Evolutionary conservation across 2,888 invertebrate genomes (phyloP).

Genomic region (Tinea trinotella): DNA sequence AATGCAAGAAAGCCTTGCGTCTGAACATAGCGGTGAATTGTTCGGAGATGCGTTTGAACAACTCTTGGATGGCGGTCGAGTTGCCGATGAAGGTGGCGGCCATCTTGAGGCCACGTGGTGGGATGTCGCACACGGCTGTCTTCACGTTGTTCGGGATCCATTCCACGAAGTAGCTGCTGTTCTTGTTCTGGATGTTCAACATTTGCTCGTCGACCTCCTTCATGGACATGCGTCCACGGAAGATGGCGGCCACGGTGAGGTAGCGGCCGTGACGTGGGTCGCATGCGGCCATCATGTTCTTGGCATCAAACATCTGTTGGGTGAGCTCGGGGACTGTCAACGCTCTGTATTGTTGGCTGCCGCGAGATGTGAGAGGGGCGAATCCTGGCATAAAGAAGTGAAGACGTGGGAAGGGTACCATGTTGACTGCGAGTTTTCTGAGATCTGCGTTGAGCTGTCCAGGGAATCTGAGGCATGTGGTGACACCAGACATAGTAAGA

Average conservation of each 20-base stretch:
- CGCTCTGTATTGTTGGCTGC: conserved; percentile 90
- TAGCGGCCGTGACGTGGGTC: conserved; percentile 92
- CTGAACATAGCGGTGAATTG: conserved; percentile 97
- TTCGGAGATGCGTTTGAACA: conserved; percentile 92
- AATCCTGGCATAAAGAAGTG: conserved; percentile 95
- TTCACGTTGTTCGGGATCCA: conserved; percentile 92
- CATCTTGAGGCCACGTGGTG: conserved; percentile 93
- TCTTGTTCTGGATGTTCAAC: conserved; percentile 82
- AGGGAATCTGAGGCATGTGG: conserved; percentile 87
- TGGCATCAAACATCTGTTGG: conserved; percentile 92
- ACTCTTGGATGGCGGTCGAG: conserved; percentile 92
- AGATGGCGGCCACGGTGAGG: conserved; percentile 89
- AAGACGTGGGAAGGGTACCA: conserved; percentile 84
- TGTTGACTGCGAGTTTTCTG: conserved; percentile 92
- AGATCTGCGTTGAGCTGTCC: conserved; percentile 97
- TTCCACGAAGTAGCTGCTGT: conserved; percentile 82
- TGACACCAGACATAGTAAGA: conserved; percentile 88
- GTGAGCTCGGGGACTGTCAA: conserved; percentile 89
- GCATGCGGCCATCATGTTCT: conserved; percentile 97
- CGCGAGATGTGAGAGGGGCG: conserved; percentile 86
- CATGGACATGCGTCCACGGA: conserved; percentile 93
- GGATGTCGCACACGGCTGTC: conserved; percentile 86
- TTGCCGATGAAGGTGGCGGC: conserved; percentile 95
- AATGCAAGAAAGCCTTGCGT: conserved; percentile 97
- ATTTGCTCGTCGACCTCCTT: conserved; percentile 90